Evolutionary conservation across 2,888 invertebrate species (phyloP).

Genomic region (Iphiclides podalirius): DNA sequence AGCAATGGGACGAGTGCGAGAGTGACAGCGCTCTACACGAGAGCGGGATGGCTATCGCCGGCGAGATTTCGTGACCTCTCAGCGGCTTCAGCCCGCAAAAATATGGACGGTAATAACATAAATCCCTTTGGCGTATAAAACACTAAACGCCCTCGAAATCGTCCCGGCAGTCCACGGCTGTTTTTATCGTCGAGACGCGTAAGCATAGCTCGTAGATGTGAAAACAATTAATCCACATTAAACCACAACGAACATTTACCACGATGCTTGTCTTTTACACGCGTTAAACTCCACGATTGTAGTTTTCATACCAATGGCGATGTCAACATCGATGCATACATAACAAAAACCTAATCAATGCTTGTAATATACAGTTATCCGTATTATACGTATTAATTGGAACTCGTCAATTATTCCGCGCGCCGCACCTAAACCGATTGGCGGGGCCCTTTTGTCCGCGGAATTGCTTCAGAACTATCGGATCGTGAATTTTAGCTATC

Average conservation of each 20-base stretch:
- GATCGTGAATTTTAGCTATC: slow-evolving; percentile 23
- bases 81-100: slow-evolving; percentile 75
- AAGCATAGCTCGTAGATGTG: neutral
- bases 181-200: slow-evolving; percentile 45
- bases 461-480: slow-evolving; percentile 24
- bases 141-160: slow-evolving; percentile 76
- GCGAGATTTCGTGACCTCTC: slow-evolving; percentile 79
- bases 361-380: neutral
- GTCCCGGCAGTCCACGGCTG: slow-evolving; percentile 51
- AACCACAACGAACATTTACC: neutral
- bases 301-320: no score
- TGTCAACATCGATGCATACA: neutral
- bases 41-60: slow-evolving; percentile 47
- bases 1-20: slow-evolving; percentile 55
- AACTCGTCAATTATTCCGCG: slow-evolving; percentile 20
- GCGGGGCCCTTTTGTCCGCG: slow-evolving; percentile 23
- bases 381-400: slow-evolving; percentile 17
- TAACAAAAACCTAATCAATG: neutral
- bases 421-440: slow-evolving; percentile 19
- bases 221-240: neutral
- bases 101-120: slow-evolving; percentile 81
- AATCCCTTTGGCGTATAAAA: slow-evolving; percentile 80
- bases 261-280: no score
- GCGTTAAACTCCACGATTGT: no score
- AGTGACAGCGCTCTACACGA: slow-evolving; percentile 46